These are phyloP conservation scores for Dryobates pubescens DNA, from an alignment of 2,797 vertebrate species.

Conservation along the genomic window DNA sequence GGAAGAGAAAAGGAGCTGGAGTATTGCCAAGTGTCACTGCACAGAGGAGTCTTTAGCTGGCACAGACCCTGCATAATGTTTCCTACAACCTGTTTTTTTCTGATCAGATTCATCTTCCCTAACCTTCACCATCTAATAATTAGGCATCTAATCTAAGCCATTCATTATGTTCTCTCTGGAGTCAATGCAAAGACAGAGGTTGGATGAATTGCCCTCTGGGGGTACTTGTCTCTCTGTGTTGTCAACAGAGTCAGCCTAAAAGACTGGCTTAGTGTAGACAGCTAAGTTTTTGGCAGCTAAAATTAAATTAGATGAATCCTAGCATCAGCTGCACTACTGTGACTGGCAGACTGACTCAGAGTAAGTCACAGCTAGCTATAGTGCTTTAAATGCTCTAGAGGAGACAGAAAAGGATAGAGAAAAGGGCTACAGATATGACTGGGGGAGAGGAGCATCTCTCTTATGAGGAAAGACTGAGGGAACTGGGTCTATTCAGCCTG, in stretches of 20 bases:
- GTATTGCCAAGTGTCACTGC: background rate
- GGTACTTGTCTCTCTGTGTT: slow-evolving; percentile 47
- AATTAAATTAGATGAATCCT: slow-evolving; percentile 28
- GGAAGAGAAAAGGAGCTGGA: background rate
- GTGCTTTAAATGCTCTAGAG: background rate
- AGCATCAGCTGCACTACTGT: background rate
- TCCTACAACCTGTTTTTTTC: background rate
- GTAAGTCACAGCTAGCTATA: background rate
- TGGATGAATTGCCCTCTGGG: slow-evolving; percentile 33
- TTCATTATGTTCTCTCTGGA: slow-evolving; percentile 24
- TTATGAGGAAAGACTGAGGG: too few species aligned
- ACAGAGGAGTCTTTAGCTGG: background rate
- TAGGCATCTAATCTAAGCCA: slow-evolving; percentile 34
- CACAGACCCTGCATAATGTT: background rate
- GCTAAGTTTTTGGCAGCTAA: slow-evolving; percentile 35
- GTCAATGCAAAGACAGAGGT: background rate
- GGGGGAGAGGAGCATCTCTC: too few species aligned
- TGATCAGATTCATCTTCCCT: slow-evolving; percentile 6
- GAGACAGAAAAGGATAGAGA: background rate
- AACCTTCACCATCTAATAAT: slow-evolving; percentile 58
- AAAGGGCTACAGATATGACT: too few species aligned
- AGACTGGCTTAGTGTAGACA: slow-evolving; percentile 20
- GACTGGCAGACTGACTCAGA: slow-evolving; percentile 29
- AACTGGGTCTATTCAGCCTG: too few species aligned
- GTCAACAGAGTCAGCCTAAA: slow-evolving; percentile 41